Evolutionary conservation across 2,888 invertebrate genomes (phyloP), one percentile per base, ranked within the genome.

Genomic region (Ophioninae sp.): DNA sequence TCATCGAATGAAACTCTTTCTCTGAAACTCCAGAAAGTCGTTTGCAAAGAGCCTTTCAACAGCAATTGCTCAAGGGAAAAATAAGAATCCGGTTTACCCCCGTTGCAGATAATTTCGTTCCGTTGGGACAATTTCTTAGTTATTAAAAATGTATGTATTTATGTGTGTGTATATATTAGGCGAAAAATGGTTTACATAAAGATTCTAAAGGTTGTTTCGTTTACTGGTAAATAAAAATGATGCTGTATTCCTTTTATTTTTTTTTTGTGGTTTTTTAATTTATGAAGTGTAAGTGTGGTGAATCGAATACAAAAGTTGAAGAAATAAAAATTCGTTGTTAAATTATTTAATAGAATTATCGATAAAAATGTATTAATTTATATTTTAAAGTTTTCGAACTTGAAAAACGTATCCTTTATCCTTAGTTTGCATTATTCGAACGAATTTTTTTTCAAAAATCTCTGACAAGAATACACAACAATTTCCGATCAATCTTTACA

Each of bases 1-100:
- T 78, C 83, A 44, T 39, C 70, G 72, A 79, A 78, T 81, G 57
- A 73, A 84, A 84, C 78, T 81, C 84, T 79, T 79, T 79, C 78
- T 56, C 44, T 72, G 69, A 75, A 84, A 76, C 83, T 76, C 72
- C 20, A 50, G 74, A 70, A 79, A 78, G 70, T 84, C 78, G 77
- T 83, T 61, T 74, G 62, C 57, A 56, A 61, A 69, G 21, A 74
- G 62, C 37, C 50, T 69, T 59, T 57, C 69, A 56, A 44, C 44
- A 50, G 69, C 69, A 57, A 80, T 83, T 73, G 59, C 83, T 74
- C 74, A 65, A 70, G 74, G 65, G 74, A 78, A 59, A 70, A 74
- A 83, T 78, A 81, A 83, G 70, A 75, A 78, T 75, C 57, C 44
- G 62, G 81, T 81, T 23, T 50, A 65, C 10, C 56, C 56, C 39